Conservation (phyloP, 2,888 invertebrate species). For the Noctua janthina region DNA sequence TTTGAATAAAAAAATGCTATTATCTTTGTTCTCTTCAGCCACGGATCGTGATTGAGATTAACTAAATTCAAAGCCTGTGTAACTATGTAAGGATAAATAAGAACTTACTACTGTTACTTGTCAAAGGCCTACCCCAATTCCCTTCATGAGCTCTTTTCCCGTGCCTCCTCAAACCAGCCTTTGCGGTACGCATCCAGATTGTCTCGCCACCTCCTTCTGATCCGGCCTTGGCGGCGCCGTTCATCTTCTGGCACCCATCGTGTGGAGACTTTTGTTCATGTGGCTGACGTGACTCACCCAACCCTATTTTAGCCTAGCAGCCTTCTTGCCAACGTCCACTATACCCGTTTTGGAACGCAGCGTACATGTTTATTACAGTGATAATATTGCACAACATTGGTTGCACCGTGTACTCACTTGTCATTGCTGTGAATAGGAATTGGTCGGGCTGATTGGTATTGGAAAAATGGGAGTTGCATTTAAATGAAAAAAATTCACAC, state of each 20-base stretch:
- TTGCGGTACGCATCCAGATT: background rate
- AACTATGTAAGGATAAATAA: no score
- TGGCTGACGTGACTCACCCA: background rate
- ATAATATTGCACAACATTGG: slow-evolving; percentile 25
- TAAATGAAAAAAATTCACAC: slow-evolving; percentile 42
- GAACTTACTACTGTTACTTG: no score
- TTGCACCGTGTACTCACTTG: slow-evolving; percentile 22
- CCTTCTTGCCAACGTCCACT: background rate
- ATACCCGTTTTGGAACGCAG: background rate
- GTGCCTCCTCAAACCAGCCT: background rate
- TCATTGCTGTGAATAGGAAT: slow-evolving; percentile 50
- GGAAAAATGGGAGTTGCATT: slow-evolving; percentile 48
- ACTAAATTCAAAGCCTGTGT: no score
- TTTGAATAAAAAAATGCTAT: no score
- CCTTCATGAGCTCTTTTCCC: background rate
- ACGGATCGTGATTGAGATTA: no score
- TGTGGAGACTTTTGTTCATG: background rate
- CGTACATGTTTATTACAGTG: background rate
- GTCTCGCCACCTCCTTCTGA: background rate
- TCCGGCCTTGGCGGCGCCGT: background rate
- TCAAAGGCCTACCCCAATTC: no score
- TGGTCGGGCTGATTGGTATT: slow-evolving; percentile 52
- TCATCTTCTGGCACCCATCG: background rate
- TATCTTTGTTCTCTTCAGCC: no score
- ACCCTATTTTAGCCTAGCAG: background rate